phyloP scores from a whole-genome alignment of 2,888 invertebrate species.

The Rotaria sp. region DNA sequence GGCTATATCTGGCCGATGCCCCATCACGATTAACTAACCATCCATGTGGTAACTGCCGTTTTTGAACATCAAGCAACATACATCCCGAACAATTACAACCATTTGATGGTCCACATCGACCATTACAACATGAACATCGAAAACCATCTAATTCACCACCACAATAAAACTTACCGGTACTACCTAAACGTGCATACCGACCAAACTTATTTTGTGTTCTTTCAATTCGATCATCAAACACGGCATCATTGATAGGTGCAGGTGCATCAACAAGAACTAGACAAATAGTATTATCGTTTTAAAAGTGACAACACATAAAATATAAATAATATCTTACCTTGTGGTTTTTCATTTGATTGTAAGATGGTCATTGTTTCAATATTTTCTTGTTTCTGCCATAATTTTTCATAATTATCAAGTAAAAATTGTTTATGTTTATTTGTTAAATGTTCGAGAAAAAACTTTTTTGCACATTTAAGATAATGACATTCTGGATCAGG shows the following conservation, averaged over 20 bases:
- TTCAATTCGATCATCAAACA: background rate
- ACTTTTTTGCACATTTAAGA: background rate
- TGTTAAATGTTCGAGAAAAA: background rate
- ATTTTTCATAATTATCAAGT: background rate
- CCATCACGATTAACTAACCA: constrained; percentile 36
- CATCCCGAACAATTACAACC: constrained; percentile 38
- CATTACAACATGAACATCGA: constrained; percentile 28
- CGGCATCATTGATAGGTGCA: background rate
- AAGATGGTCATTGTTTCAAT: background rate
- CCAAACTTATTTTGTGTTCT: background rate
- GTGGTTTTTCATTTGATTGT: background rate
- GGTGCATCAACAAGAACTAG: background rate
- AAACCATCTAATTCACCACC: constrained; percentile 4
- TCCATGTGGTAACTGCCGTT: background rate
- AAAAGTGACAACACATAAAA: background rate
- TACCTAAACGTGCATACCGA: constrained; percentile 17
- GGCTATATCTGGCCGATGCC: background rate
- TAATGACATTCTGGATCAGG: background rate
- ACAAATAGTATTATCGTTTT: background rate
- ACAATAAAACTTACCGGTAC: constrained; percentile 37
- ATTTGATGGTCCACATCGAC: constrained; percentile 20
- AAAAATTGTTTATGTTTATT: background rate
- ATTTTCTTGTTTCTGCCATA: background rate
- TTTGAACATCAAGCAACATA: constrained; percentile 34
- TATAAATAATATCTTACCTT: background rate